phyloP scores from a whole-genome alignment of 2,888 invertebrate species.

The Hylaea fasciaria region DNA sequence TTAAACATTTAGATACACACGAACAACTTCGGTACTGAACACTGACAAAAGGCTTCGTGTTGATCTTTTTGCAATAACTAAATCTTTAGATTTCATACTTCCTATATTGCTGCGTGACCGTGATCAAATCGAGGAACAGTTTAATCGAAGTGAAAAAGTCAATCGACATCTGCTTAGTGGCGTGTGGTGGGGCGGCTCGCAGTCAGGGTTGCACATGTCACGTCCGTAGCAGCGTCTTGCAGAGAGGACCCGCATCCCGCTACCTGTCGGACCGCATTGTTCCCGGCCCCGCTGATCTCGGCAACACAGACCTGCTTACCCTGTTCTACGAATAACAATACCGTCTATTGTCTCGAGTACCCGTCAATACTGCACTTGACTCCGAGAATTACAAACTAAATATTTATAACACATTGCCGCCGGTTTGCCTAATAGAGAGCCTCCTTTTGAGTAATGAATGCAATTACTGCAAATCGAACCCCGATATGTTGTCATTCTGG shows the following conservation, averaged over 20 bases:
- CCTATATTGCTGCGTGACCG: conserved; percentile 37
- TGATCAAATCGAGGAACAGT: conserved; percentile 26
- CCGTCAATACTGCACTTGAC: conserved; percentile 62
- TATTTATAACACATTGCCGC: conserved; percentile 38
- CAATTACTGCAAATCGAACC: conserved; percentile 50
- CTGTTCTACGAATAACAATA: conserved; percentile 70
- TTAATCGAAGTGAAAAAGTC: conserved; percentile 37
- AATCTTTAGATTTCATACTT: conserved; percentile 44
- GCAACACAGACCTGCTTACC: conserved; percentile 69
- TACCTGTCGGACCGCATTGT: conserved; percentile 75
- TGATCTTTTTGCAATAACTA: conserved; percentile 39
- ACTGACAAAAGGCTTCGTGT: conserved; percentile 55
- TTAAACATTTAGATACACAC: conserved; percentile 63
- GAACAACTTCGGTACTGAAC: conserved; percentile 56
- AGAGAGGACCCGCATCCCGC: conserved; percentile 68
- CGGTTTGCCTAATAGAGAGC: conserved; percentile 43
- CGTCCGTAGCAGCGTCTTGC: conserved; percentile 55
- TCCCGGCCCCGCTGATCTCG: conserved; percentile 52
- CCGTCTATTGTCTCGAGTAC: conserved; percentile 62
- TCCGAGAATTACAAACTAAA: conserved; percentile 51
- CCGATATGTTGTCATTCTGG: conserved; percentile 51
- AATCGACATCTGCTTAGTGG: not conserved
- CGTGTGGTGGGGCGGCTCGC: conserved; percentile 54
- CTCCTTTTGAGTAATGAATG: conserved; percentile 48
- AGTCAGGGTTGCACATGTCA: conserved; percentile 69